phyloP scores from a whole-genome alignment of 2,888 invertebrate species.

The Leptinotarsa rubiginosa region DNA sequence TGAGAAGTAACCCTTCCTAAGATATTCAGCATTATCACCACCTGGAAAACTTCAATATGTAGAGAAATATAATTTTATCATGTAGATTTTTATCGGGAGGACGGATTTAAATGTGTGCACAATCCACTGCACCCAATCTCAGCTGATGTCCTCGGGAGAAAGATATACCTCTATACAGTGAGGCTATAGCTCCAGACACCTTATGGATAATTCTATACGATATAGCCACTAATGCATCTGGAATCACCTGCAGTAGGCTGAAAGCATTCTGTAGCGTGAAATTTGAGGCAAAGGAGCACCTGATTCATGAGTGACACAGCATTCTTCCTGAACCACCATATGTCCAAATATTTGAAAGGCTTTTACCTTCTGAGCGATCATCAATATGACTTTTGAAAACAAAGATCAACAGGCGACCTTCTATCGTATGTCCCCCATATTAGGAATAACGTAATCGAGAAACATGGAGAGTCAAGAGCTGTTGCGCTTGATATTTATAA shows the following conservation, averaged over 20 bases:
- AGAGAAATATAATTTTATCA: slow-evolving; percentile 1
- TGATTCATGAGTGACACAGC: background rate
- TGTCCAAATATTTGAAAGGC: too few species aligned
- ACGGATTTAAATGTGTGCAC: slow-evolving; percentile 50
- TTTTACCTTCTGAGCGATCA: too few species aligned
- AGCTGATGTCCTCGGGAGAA: background rate
- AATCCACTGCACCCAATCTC: slow-evolving; percentile 48
- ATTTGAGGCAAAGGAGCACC: background rate
- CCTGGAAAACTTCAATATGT: background rate
- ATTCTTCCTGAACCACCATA: background rate
- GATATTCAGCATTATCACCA: background rate
- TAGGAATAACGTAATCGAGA: too few species aligned
- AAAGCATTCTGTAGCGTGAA: background rate
- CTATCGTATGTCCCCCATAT: too few species aligned
- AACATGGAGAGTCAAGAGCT: too few species aligned
- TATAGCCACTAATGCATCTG: background rate
- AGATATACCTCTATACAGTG: background rate
- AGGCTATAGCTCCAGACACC: background rate
- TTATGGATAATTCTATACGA: background rate
- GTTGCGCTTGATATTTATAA: too few species aligned
- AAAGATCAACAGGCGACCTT: too few species aligned
- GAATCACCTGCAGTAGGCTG: background rate
- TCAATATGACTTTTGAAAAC: too few species aligned
- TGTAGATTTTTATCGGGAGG: background rate
- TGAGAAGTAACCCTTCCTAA: background rate